Evolutionary conservation across 2,888 invertebrate genomes (phyloP), one percentile per base, ranked within the genome.

Genomic region (Magallana nippona): DNA sequence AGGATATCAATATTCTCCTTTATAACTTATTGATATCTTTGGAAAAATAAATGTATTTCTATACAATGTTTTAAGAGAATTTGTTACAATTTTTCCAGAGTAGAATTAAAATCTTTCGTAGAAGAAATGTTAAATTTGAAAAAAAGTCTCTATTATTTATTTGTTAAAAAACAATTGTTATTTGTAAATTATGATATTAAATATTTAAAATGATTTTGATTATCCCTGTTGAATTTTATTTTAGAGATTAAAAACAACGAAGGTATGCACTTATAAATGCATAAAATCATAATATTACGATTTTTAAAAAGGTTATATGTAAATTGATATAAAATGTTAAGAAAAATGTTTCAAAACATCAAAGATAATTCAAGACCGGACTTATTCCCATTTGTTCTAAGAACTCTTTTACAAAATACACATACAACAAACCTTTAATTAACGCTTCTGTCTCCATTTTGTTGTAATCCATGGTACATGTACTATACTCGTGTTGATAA

Each of bases 391-490:
- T 15, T 60, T 10, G 8, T 60, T 2, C 19, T 60, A 19, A n/a
- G 19, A 60, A 60, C 10, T n/a, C 3, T 27, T 27, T 57, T 11
- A 22, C 57, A 55, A 17, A 55, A 17, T 3, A 17, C 10, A 2
- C 10, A 55, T 17, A 13, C 13, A 17, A 71, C 82, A 82, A 85
- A 90, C 91, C 91, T 91, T 91, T 91, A 22, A 91, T 78, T n/a
- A 91, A 83, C 0, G 89, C 89, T 81, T 91, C 91, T 22, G 90
- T 88, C 80, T 91, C 91, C 86, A 91, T 89, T n/a, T 82, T 85
- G 22, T 88, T 84, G 84, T 88, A 89, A 79, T 90, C 89, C 90
- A 89, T 63, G 1, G 63, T 63, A 22, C 22, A 88, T 19, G 19
- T 22, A 63, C 58, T 19, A 82, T 56, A 78, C 13, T 78, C 55